These are phyloP conservation scores for Tryphoninae sp. DNA, from an alignment of 2,888 invertebrate genomes.

Conservation along the genomic window DNA sequence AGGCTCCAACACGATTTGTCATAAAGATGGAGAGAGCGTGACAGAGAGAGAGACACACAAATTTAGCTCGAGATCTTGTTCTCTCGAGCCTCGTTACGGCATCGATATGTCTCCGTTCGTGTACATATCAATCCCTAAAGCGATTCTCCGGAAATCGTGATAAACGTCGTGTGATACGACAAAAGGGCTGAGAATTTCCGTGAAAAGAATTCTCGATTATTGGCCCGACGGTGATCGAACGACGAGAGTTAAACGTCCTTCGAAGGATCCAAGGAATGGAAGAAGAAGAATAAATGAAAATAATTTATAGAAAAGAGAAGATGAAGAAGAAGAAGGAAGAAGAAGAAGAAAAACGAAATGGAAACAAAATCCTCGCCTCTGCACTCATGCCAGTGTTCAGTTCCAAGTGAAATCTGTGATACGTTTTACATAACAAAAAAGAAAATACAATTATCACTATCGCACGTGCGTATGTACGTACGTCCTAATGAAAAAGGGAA, in stretches of 20 bases:
- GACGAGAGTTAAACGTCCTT: neutral
- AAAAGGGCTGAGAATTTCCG: neutral
- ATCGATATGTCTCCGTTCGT: neutral
- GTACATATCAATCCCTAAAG: neutral
- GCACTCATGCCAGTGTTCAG: conserved; percentile 68
- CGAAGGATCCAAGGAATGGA: neutral
- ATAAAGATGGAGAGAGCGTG: neutral
- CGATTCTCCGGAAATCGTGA: neutral
- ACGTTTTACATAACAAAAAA: conserved; percentile 66
- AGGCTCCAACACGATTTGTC: conserved; percentile 66
- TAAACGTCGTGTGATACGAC: neutral
- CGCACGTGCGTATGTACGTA: conserved; percentile 6
- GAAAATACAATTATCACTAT: conserved; percentile 47
- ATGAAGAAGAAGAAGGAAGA: neutral
- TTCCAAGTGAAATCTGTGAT: conserved; percentile 77
- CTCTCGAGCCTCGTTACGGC: too few species aligned
- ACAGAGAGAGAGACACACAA: too few species aligned
- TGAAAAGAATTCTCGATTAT: conserved; percentile 4
- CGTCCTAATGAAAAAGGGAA: neutral
- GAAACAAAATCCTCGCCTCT: conserved; percentile 39
- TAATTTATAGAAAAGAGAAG: neutral
- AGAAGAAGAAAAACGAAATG: neutral
- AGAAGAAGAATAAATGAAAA: conserved; percentile 12
- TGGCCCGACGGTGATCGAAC: neutral
- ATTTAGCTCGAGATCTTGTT: too few species aligned